Evolutionary conservation across 2,797 vertebrate species (phyloP).

Genomic region (Diplodus sargus): DNA sequence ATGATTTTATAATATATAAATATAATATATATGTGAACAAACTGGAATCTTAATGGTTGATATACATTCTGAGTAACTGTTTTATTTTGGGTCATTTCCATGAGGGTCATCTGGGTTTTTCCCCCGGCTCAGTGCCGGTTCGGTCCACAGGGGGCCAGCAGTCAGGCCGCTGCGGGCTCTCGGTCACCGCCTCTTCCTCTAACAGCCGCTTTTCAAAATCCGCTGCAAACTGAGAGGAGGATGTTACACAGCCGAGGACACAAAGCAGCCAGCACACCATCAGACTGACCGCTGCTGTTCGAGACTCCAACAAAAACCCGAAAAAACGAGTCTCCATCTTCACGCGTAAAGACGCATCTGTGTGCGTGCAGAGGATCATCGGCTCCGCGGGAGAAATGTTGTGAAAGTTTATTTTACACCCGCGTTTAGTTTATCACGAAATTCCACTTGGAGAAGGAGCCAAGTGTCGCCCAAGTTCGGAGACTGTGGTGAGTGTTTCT

Average conservation of each 20-base stretch:
- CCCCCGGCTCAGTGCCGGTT: neutral
- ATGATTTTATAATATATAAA: no score
- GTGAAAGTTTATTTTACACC: constrained; percentile 41
- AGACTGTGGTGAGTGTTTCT: constrained; percentile 68
- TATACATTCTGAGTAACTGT: no score
- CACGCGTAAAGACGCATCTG: rapidly evolving
- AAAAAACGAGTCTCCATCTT: no score
- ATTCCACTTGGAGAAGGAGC: constrained; percentile 12
- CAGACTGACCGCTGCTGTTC: neutral
- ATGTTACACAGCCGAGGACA: constrained; percentile 42
- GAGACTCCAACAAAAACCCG: neutral
- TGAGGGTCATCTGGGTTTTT: no score
- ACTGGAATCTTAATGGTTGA: no score
- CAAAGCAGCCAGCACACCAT: constrained; percentile 25
- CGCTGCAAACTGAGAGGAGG: constrained; percentile 40
- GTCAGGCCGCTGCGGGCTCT: constrained; percentile 11
- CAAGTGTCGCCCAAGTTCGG: constrained; percentile 11
- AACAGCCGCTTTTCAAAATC: constrained; percentile 82
- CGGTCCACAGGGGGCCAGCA: constrained; percentile 28
- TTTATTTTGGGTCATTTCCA: no score
- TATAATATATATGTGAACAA: no score
- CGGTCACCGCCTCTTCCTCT: constrained; percentile 84
- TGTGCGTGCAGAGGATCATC: neutral
- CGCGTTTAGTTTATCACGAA: neutral
- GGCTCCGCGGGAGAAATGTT: constrained; percentile 33